These are phyloP conservation scores for Prunella himalayana DNA, from an alignment of 2,113 vertebrate species.

Conservation along the genomic window DNA sequence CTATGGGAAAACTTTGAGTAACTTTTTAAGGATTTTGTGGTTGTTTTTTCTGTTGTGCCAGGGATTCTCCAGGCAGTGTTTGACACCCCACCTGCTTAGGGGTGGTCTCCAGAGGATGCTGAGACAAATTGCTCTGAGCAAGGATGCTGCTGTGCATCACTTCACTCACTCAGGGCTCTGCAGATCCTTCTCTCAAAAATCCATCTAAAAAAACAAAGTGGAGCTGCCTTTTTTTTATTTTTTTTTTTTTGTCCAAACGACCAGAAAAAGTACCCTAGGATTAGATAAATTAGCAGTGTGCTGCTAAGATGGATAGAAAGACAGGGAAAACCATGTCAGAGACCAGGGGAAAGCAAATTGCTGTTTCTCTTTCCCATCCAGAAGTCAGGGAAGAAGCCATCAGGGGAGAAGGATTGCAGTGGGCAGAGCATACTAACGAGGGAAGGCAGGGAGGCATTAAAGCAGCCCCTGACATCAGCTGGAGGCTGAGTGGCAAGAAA, in stretches of 20 bases:
- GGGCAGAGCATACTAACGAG: neutral
- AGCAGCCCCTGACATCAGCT: constrained; percentile 6
- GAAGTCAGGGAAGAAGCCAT: neutral
- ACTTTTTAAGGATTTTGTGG: neutral
- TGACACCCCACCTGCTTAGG: neutral
- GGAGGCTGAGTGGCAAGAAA: constrained; percentile 29
- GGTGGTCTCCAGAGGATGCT: neutral
- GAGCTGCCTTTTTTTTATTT: neutral
- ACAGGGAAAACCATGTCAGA: neutral
- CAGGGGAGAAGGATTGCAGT: neutral
- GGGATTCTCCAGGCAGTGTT: neutral
- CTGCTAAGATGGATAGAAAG: neutral
- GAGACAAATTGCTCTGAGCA: neutral
- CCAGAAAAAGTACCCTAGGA: neutral
- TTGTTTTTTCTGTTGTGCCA: neutral
- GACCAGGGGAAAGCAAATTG: neutral
- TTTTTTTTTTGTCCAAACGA: neutral
- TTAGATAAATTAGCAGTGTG: neutral
- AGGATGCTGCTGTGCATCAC: neutral
- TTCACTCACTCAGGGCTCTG: neutral
- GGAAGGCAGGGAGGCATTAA: constrained; percentile 4
- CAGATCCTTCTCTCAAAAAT: neutral
- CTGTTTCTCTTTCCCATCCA: neutral
- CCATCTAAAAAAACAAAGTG: neutral
- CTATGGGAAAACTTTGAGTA: neutral